These are phyloP conservation scores for Nemotelus nigrinus DNA, from an alignment of 2,888 invertebrate species.

Conservation along the genomic window DNA sequence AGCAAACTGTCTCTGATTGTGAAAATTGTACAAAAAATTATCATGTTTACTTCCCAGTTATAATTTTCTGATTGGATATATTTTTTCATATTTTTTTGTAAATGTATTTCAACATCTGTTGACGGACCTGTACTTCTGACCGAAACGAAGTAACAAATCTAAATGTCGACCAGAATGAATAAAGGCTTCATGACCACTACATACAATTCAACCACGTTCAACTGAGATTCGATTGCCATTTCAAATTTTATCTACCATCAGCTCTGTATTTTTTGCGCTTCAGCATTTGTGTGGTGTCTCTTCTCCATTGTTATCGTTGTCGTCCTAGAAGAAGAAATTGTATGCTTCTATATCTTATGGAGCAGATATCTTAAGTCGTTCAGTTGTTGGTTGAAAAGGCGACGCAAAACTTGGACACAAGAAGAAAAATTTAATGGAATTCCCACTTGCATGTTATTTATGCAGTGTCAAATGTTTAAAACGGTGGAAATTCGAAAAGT, in stretches of 20 bases:
- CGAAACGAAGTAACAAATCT: too few relatives aligned
- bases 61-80: too few relatives aligned
- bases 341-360: slow-evolving; percentile 1
- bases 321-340: slow-evolving; percentile 23
- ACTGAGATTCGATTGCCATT: slow-evolving; percentile 47
- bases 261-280: slow-evolving; percentile 40
- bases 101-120: too few relatives aligned
- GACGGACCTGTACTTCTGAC: too few relatives aligned
- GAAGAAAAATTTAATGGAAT: slow-evolving; percentile 8
- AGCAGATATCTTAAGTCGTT: slow-evolving; percentile 28
- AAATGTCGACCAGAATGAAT: not conserved
- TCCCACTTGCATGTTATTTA: slow-evolving; percentile 31
- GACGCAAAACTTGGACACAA: not conserved
- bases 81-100: too few relatives aligned
- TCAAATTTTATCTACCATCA: slow-evolving; percentile 50
- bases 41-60: too few relatives aligned
- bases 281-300: slow-evolving; percentile 3
- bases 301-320: slow-evolving; percentile 43
- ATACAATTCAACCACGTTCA: slow-evolving; percentile 14
- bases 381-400: not conserved
- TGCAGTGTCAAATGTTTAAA: slow-evolving; percentile 40
- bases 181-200: not conserved
- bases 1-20: too few relatives aligned
- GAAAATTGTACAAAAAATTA: too few relatives aligned
- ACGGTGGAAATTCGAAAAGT: slow-evolving; percentile 32